phyloP scores from a whole-genome alignment of 2,888 invertebrate genomes.

The Neoitamus cyanurus region DNA sequence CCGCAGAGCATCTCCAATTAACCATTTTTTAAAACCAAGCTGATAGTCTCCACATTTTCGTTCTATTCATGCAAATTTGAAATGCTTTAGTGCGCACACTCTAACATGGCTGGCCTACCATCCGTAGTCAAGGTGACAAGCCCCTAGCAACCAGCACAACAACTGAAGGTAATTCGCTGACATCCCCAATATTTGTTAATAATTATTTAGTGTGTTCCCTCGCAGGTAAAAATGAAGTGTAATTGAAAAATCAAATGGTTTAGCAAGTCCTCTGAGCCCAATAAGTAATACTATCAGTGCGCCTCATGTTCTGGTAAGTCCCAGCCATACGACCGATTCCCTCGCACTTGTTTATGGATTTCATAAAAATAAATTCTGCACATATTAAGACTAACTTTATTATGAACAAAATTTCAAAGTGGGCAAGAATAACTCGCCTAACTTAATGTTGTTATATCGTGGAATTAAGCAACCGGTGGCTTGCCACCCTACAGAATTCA shows the following conservation, averaged over 20 bases:
- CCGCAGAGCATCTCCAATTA: not conserved
- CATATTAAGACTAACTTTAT: not conserved
- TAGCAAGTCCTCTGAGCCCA: not conserved
- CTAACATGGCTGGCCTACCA: constrained; percentile 47
- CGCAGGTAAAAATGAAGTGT: not conserved
- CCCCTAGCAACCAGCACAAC: constrained; percentile 53
- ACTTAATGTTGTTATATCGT: too few species aligned
- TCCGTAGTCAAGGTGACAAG: constrained; percentile 54
- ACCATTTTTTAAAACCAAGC: not conserved
- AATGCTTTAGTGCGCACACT: constrained; percentile 38
- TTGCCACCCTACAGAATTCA: not conserved
- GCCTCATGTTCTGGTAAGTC: not conserved
- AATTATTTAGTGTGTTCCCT: not conserved
- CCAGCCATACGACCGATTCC: not conserved
- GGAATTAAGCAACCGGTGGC: too few species aligned
- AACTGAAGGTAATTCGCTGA: constrained; percentile 44
- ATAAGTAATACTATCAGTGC: not conserved
- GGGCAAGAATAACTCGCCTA: not conserved
- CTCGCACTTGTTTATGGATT: not conserved
- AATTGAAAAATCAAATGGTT: not conserved
- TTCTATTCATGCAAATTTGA: not conserved
- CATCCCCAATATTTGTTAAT: not conserved
- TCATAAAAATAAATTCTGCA: not conserved
- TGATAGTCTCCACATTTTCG: not conserved
- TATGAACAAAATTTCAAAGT: not conserved